These are phyloP conservation scores for Trypoxylus dichotomus DNA, from an alignment of 1,140 invertebrate genomes.

Conservation along the genomic window DNA sequence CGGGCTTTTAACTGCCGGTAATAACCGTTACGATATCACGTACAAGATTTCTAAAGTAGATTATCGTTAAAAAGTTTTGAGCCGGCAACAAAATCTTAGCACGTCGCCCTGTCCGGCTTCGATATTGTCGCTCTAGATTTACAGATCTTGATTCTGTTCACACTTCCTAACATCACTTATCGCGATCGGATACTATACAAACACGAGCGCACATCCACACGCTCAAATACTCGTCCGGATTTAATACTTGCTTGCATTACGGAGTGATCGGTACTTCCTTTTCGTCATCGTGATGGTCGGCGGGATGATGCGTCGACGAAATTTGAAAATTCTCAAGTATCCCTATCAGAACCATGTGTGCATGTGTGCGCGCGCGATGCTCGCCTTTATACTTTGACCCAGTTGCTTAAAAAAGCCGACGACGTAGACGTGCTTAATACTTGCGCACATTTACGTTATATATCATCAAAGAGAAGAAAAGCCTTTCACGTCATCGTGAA, in stretches of 20 bases:
- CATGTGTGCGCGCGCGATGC: neutral
- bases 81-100: neutral
- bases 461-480: conserved; percentile 22
- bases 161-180: conserved; percentile 3
- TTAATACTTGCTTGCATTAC: neutral
- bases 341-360: neutral
- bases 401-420: conserved; percentile 2
- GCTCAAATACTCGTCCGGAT: neutral
- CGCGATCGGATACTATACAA: neutral
- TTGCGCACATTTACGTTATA: conserved; percentile 10
- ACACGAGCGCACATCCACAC: neutral
- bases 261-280: neutral
- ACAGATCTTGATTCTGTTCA: neutral
- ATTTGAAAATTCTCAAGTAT: conserved; percentile 19
- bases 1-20: neutral
- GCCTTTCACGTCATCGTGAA: neutral
- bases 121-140: neutral
- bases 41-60: neutral
- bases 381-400: conserved; percentile 12
- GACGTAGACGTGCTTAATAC: conserved; percentile 3
- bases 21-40: neutral
- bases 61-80: conserved; percentile 8
- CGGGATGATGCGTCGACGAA: neutral
- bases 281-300: neutral
- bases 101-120: neutral